Evolutionary conservation across 2,113 vertebrate species (phyloP), one percentile per base, ranked within the genome.

Genomic region (Poeciliopsis occidentalis): DNA sequence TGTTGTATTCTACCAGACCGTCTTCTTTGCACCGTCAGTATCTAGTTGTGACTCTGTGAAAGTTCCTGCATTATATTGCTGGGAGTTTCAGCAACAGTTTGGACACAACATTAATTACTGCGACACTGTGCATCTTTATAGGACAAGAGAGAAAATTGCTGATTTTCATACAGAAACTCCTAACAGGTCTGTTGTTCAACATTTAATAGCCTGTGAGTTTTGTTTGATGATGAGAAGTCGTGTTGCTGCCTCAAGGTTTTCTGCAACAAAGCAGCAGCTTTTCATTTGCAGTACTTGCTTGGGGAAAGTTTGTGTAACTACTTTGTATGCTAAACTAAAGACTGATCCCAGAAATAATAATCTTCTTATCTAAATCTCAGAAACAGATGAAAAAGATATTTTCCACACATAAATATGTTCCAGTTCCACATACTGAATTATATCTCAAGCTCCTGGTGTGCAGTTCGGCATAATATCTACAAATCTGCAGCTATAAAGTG

Each of bases 341-440:
- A 47, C 44, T 47, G 13, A 19, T 17, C 44, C 13, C 44, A 47
- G 44, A 47, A 67, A 51, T 24, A 68, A 10, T 26, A 54, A 62
- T 67, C 34, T 54, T 61, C 19, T 61, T 5, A 69, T 80, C 19
- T 41, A 65, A 13, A 37, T 62, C 69, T 44, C 17, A 12, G 22
- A 32, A 4, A 57, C n/a, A 4, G 26, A 57, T 15, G n/a, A 32
- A 69, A 54, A 57, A 6, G 1, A 26, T 12, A 26, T 44, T 71
- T 30, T 24, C 60, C 39, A 63, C 29, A 31, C 27, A 1, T 6
- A 19, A 15, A 65, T 19, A 29, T 34, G 51, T 65, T 65, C 63
- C 30, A 65, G 31, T 37, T 57, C 27, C 37, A 34, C 30, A 57
- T 30, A 12, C 17, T 26, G 31, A 64, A 65, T 26, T 12, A 47